Conservation (phyloP, 2,797 vertebrate species). For the Ataeniobius toweri region DNA sequence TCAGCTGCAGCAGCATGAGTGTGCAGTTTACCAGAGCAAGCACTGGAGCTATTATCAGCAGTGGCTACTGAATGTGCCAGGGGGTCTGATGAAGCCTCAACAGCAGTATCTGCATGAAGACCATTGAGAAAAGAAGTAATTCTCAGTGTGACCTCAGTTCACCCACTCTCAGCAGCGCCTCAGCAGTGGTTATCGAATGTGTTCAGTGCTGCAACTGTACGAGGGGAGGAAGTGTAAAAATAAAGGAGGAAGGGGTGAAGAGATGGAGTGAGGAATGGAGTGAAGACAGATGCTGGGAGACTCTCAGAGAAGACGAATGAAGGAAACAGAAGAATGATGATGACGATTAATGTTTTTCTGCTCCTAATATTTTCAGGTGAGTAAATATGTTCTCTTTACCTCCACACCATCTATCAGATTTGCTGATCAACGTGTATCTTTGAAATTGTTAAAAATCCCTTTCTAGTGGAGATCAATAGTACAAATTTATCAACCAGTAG, state of each 20-base stretch:
- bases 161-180: conserved; percentile 34
- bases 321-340: conserved; percentile 17
- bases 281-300: conserved; percentile 15
- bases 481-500: neutral
- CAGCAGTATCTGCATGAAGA: conserved; percentile 44
- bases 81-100: conserved; percentile 57
- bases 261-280: conserved; percentile 26
- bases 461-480: neutral
- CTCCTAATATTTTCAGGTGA: conserved; percentile 68
- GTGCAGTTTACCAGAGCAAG: conserved; percentile 44
- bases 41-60: conserved; percentile 22
- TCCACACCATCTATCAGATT: neutral
- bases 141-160: conserved; percentile 49
- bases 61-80: conserved; percentile 65
- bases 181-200: conserved; percentile 58
- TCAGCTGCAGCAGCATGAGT: conserved; percentile 63
- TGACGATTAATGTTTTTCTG: conserved; percentile 38
- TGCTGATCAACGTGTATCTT: neutral
- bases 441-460: neutral
- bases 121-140: conserved; percentile 50
- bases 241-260: conserved; percentile 23
- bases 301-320: conserved; percentile 45
- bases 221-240: conserved; percentile 44
- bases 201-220: conserved; percentile 36
- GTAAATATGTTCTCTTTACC: conserved; percentile 2